These are phyloP conservation scores for Agonum fuliginosum DNA, from an alignment of 2,888 invertebrate species.

Conservation along the genomic window DNA sequence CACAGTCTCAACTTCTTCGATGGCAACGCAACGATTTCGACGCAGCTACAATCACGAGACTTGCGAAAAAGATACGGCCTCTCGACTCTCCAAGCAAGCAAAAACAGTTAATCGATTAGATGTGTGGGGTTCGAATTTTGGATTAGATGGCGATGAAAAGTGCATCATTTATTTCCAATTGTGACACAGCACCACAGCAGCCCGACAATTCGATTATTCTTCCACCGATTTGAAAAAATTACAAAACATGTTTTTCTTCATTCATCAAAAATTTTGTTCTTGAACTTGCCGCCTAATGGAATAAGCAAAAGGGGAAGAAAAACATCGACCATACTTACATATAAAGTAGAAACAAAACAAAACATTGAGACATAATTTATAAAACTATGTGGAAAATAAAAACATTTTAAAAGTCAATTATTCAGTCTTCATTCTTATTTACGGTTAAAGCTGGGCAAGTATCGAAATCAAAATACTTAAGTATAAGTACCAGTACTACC, in stretches of 20 bases:
- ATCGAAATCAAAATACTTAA: too few relatives aligned
- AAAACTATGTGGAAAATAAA: too few relatives aligned
- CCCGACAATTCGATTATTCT: slow-evolving; percentile 36
- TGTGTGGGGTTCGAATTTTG: slow-evolving; percentile 25
- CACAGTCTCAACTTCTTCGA: slow-evolving; percentile 19
- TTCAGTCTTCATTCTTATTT: too few relatives aligned
- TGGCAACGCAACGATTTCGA: slow-evolving; percentile 4
- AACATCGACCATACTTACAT: background rate
- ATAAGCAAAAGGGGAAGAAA: too few relatives aligned
- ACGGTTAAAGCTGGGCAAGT: too few relatives aligned
- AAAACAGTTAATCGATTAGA: slow-evolving; percentile 52
- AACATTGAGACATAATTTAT: too few relatives aligned
- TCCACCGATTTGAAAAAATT: slow-evolving; percentile 25
- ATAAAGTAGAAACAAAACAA: too few relatives aligned
- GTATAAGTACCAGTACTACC: too few relatives aligned
- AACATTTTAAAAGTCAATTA: too few relatives aligned
- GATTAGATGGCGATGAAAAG: slow-evolving; percentile 44
- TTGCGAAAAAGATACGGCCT: slow-evolving; percentile 54
- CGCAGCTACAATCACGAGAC: slow-evolving; percentile 49
- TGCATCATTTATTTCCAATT: slow-evolving; percentile 47
- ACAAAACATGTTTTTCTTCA: slow-evolving; percentile 34
- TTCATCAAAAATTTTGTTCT: background rate
- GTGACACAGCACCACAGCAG: slow-evolving; percentile 30
- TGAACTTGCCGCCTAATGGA: background rate
- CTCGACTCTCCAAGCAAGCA: slow-evolving; percentile 37